phyloP scores from a whole-genome alignment of 2,888 invertebrate genomes.

The Scelioninae gen. 2 region DNA sequence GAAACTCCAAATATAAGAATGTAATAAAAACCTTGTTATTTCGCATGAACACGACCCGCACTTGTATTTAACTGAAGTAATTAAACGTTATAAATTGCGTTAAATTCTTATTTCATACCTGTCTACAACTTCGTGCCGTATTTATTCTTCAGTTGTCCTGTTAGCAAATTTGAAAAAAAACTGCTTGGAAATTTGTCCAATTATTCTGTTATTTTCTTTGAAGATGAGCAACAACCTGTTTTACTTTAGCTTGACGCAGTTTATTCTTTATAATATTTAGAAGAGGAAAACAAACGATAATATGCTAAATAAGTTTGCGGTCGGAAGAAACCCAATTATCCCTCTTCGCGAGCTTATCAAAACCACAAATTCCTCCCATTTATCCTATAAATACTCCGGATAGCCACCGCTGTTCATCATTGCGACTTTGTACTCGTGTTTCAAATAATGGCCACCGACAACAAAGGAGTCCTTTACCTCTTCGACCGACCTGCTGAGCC shows the following conservation, averaged over 20 bases:
- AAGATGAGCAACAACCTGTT: neutral
- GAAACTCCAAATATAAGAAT: constrained; percentile 36
- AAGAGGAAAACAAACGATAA: neutral
- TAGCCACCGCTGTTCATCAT: constrained; percentile 26
- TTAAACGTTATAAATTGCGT: constrained; percentile 52
- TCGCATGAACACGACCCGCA: constrained; percentile 40
- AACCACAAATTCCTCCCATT: constrained; percentile 41
- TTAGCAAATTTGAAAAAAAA: no score
- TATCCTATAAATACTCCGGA: constrained; percentile 37
- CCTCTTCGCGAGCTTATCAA: constrained; percentile 31
- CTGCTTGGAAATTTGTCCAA: no score
- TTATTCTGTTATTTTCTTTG: no score
- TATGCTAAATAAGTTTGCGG: constrained; percentile 23
- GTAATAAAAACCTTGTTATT: constrained; percentile 51
- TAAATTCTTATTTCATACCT: constrained; percentile 46
- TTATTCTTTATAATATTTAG: no score
- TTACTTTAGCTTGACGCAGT: no score
- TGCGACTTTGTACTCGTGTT: constrained; percentile 25
- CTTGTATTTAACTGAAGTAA: constrained; percentile 53
- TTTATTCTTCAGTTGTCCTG: no score
- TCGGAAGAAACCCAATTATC: constrained; percentile 15
- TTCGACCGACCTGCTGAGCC: constrained; percentile 88
- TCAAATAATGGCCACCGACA: constrained; percentile 46
- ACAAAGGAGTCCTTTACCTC: constrained; percentile 74
- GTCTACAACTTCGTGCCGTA: constrained; percentile 7